Evolutionary conservation across 2,888 invertebrate species (phyloP).

Genomic region (Pteria penguin): DNA sequence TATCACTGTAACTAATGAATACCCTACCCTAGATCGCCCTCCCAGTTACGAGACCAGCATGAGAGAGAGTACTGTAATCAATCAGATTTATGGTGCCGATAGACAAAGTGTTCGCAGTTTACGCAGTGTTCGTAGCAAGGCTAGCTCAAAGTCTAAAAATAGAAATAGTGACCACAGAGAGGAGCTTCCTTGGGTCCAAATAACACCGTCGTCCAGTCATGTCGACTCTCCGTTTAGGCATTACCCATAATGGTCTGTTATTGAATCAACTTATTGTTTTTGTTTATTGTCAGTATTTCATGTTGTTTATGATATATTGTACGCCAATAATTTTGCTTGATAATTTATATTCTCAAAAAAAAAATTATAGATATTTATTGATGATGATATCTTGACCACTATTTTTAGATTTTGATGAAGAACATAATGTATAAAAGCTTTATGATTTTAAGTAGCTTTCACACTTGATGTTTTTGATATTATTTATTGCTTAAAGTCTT

Average conservation of each 20-base stretch:
- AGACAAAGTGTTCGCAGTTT: constrained; percentile 63
- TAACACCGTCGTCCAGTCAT: constrained; percentile 66
- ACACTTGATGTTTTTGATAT: too few species aligned
- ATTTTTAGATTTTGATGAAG: too few species aligned
- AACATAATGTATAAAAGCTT: too few species aligned
- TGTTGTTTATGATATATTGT: too few species aligned
- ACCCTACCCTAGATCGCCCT: constrained; percentile 63
- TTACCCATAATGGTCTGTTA: constrained; percentile 48
- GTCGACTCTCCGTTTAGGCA: constrained; percentile 55
- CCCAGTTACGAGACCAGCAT: constrained; percentile 75
- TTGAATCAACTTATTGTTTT: not conserved
- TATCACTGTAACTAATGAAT: constrained; percentile 39
- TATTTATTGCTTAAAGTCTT: too few species aligned
- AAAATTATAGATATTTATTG: too few species aligned
- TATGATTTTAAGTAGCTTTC: too few species aligned
- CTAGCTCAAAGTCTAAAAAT: constrained; percentile 66
- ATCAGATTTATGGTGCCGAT: constrained; percentile 61
- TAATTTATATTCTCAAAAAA: too few species aligned
- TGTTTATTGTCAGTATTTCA: not conserved
- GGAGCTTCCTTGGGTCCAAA: constrained; percentile 74
- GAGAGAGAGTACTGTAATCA: constrained; percentile 60
- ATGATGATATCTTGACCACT: too few species aligned
- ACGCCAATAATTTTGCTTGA: too few species aligned
- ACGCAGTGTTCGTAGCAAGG: constrained; percentile 66
- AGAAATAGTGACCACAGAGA: constrained; percentile 49